Evolutionary conservation across 2,113 vertebrate genomes (phyloP).

Genomic region (Acanthochromis polyacanthus): DNA sequence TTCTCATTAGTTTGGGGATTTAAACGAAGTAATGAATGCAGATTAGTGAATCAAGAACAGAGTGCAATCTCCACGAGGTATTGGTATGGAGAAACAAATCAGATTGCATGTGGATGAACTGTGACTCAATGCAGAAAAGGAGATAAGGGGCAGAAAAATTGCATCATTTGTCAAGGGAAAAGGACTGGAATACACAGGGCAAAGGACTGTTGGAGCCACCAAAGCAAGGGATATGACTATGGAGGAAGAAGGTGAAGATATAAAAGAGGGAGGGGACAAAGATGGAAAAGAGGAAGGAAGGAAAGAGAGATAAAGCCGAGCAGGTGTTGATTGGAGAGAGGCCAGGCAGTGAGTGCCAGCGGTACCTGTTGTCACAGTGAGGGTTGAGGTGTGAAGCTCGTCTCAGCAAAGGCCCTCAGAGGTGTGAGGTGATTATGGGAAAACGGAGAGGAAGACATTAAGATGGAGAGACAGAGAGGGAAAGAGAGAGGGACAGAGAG

Average conservation of each 20-base stretch:
- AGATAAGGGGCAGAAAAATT: conserved; percentile 7
- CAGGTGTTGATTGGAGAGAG: conserved; percentile 85
- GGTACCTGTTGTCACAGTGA: conserved; percentile 81
- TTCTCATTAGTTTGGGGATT: conserved; percentile 1
- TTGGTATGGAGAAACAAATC: conserved; percentile 31
- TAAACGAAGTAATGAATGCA: conserved; percentile 6
- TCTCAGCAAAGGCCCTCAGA: conserved; percentile 76
- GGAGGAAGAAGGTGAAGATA: conserved; percentile 40
- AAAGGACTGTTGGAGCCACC: background rate
- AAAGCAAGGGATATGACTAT: conserved; percentile 32
- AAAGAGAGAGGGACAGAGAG: conserved; percentile 52
- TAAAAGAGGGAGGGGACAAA: background rate
- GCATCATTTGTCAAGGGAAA: background rate
- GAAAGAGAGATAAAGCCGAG: conserved; percentile 68
- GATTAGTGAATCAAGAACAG: conserved; percentile 6
- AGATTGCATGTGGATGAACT: conserved; percentile 37
- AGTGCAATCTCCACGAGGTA: conserved; percentile 38
- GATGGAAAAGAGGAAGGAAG: conserved; percentile 51
- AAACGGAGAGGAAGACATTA: conserved; percentile 75
- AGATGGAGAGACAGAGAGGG: conserved; percentile 62
- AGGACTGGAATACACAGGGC: background rate
- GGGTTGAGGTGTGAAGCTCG: conserved; percentile 78
- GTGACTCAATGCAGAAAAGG: conserved; percentile 18
- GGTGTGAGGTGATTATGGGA: conserved; percentile 82
- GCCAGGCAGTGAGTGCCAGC: conserved; percentile 75